phyloP scores from a whole-genome alignment of 2,888 invertebrate genomes.

The Lasioglossum malachurum region DNA sequence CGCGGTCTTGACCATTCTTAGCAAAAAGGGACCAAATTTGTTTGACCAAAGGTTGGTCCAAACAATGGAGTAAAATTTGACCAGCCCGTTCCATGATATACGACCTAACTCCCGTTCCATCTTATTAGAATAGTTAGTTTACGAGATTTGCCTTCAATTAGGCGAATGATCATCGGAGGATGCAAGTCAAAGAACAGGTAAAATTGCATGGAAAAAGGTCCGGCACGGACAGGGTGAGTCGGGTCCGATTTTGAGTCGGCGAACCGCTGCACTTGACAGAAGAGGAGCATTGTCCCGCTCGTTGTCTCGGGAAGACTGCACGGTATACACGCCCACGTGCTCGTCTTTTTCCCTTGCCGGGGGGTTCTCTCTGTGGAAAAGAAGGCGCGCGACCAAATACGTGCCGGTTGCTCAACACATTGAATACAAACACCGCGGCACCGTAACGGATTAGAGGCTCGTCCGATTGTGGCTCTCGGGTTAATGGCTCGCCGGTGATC shows the following conservation, averaged over 20 bases:
- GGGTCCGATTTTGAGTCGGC: background rate
- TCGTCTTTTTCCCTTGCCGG: conserved; percentile 8
- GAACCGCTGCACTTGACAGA: conserved; percentile 53
- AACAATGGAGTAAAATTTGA: background rate
- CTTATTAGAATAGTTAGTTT: too few species aligned
- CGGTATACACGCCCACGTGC: conserved; percentile 56
- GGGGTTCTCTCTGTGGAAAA: background rate
- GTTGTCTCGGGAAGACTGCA: conserved; percentile 50
- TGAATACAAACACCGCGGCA: conserved; percentile 27
- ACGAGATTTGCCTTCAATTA: too few species aligned
- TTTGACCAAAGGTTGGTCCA: too few species aligned
- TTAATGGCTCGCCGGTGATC: conserved; percentile 27
- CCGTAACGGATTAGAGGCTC: conserved; percentile 37
- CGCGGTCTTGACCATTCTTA: too few species aligned
- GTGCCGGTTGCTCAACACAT: conserved; percentile 23
- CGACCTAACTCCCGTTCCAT: background rate
- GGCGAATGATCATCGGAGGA: too few species aligned
- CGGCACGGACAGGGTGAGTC: background rate
- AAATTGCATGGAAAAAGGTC: background rate
- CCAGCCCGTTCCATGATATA: background rate
- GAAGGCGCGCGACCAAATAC: conserved; percentile 24
- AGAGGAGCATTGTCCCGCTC: conserved; percentile 55
- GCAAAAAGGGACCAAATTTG: background rate
- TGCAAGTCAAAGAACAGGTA: background rate
- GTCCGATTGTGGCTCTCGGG: conserved; percentile 24